Conservation (phyloP, 1,140 invertebrate genomes). For the Drosophila nigrodunni region DNA sequence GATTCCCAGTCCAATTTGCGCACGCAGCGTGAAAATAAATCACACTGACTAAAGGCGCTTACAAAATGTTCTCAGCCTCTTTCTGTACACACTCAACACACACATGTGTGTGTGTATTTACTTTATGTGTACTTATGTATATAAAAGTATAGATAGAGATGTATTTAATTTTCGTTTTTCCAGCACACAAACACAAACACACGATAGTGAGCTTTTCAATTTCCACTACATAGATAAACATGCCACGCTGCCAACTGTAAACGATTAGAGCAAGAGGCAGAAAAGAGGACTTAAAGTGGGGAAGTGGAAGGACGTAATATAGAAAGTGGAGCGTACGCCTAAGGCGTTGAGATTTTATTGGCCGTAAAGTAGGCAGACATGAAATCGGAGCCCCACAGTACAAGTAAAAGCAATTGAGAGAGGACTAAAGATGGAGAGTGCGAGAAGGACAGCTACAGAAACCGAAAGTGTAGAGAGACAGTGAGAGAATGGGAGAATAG, state of each 20-base stretch:
- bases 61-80: conserved; percentile 30
- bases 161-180: conserved; percentile 77
- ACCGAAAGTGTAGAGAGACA: not conserved
- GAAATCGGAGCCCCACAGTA: conserved; percentile 63
- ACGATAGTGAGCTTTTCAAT: conserved; percentile 68
- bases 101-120: not conserved
- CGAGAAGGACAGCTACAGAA: not conserved
- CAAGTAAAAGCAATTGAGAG: not conserved
- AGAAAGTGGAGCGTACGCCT: conserved; percentile 46
- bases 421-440: not conserved
- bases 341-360: conserved; percentile 80
- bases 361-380: conserved; percentile 76
- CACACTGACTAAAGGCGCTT: conserved; percentile 57
- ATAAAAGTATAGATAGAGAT: conserved; percentile 36
- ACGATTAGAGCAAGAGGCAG: conserved; percentile 48
- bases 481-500: conserved; percentile 20
- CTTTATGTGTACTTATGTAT: not conserved
- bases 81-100: conserved; percentile 8
- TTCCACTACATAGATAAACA: conserved; percentile 78
- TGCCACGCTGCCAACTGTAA: conserved; percentile 65
- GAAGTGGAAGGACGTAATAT: not conserved
- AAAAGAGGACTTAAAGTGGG: not conserved
- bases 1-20: conserved; percentile 75
- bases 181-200: conserved; percentile 37
- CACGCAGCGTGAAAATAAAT: conserved; percentile 71